Base-by-base conservation (phyloP, 1,140 invertebrate species). In the Saxidomus purpurata region DNA sequence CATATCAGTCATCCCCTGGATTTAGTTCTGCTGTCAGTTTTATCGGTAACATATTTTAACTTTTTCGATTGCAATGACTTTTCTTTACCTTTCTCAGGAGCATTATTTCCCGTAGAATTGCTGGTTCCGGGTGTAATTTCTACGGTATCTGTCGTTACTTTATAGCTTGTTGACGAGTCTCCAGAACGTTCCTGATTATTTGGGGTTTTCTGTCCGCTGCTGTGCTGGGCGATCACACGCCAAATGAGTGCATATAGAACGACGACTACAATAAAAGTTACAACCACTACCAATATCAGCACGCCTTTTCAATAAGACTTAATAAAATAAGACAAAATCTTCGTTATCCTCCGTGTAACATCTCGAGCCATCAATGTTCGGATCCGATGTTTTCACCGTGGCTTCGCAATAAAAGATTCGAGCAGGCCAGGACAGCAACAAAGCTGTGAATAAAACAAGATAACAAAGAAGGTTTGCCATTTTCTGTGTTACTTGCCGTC, bases 361-460 rank as follows among this genome's bases (percentile, higher is more conserved):
- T 43, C 91, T 85, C 43, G 77, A 47, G 2, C 83, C 87, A 0
- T n/a, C 79, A 13, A 91, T 82, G 52, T 77, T 61, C 8, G 67
- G 74, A 15, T 83, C 36, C 6, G 31, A 82, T 1, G 77, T 87
- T 0, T n/a, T 22, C 15, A 91, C 17, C 0, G 38, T 49, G 31
- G 89, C 67, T 38, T 47, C 81, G 13, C 92, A 91, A 77, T 92
- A 93, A 8, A 93, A 34, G 8, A 93, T 47, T 0, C 91, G 83
- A 0, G 90, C 90, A 0, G 92, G 92, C 92, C 92, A 93, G n/a
- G 91, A 90, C 15, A 92, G 84, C 22, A 77, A 61, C 25, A 92
- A 17, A 3, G 91, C 89, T 36, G 92, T 52, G 25, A 79, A 19
- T 17, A 91, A 25, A 0, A 90, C 88, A 9, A 91, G 22, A 17